Evolutionary conservation across 2,888 invertebrate genomes (phyloP).

Genomic region (Coenonympha glycerion): DNA sequence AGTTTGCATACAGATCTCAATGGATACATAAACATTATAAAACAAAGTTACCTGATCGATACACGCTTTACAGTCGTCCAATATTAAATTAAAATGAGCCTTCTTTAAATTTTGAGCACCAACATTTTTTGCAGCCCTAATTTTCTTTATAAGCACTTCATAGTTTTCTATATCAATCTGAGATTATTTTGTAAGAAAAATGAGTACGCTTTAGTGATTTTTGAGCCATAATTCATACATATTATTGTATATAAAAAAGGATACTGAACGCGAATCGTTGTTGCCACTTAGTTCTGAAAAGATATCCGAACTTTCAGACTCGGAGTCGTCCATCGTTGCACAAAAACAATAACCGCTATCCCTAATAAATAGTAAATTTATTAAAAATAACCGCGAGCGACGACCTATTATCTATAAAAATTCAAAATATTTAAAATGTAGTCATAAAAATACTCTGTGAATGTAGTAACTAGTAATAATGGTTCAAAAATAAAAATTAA

Average conservation of each 20-base stretch:
- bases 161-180: constrained; percentile 43
- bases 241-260: constrained; percentile 31
- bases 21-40: not conserved
- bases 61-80: constrained; percentile 48
- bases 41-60: constrained; percentile 43
- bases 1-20: not conserved
- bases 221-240: not conserved
- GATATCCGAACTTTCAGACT: constrained; percentile 52
- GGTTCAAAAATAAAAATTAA: too few relatives aligned
- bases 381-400: too few relatives aligned
- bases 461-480: too few relatives aligned
- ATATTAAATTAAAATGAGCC: constrained; percentile 36
- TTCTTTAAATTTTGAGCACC: constrained; percentile 32
- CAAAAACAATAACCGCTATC: too few relatives aligned
- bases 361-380: too few relatives aligned
- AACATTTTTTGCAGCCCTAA: constrained; percentile 37
- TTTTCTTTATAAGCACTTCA: constrained; percentile 39
- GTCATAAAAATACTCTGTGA: too few relatives aligned
- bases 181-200: constrained; percentile 26
- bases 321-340: constrained; percentile 53
- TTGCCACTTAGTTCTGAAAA: constrained; percentile 39
- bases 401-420: too few relatives aligned
- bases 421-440: too few relatives aligned
- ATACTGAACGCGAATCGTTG: constrained; percentile 40
- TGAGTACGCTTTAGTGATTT: not conserved